These are phyloP conservation scores for Pegea sp. DNA, from an alignment of 23 tunicate genomes.

Conservation along the genomic window DNA sequence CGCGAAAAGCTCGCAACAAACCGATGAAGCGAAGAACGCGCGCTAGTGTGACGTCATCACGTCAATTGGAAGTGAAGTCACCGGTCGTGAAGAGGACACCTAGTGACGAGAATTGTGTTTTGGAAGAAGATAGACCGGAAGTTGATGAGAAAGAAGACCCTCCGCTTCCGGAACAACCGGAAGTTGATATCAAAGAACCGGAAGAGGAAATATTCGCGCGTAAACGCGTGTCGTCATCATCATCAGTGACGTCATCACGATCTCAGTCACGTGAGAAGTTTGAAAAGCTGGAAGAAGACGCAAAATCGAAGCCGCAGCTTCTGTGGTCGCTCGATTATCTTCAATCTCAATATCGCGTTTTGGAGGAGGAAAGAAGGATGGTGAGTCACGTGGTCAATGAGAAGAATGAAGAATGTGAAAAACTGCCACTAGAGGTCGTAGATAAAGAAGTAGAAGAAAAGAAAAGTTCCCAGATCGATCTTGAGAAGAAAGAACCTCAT, in stretches of 20 bases:
- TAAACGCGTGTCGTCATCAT: conserved; percentile 46
- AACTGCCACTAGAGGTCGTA: too few species aligned
- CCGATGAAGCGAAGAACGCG: conserved; percentile 2
- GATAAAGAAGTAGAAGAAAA: conserved; percentile 2
- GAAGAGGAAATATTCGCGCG: too few species aligned
- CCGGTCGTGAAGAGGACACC: background rate
- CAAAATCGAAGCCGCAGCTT: conserved; percentile 48
- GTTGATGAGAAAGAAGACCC: conserved; percentile 4
- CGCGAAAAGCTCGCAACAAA: background rate
- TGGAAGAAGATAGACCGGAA: background rate
- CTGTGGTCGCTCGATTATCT: conserved; percentile 79
- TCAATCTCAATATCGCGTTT: conserved; percentile 63
- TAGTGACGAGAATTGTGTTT: background rate
- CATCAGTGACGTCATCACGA: conserved; percentile 41
- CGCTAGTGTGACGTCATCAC: too few species aligned
- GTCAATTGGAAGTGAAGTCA: background rate
- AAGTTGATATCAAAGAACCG: background rate
- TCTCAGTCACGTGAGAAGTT: conserved; percentile 45
- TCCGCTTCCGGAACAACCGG: background rate
- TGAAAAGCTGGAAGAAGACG: conserved; percentile 25
- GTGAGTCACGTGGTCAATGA: too few species aligned
- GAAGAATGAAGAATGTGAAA: too few species aligned
- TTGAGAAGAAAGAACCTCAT: conserved; percentile 1
- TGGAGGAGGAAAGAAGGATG: conserved; percentile 82
- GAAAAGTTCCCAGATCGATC: background rate